phyloP scores from a whole-genome alignment of 2,797 vertebrate genomes.

The Carcharodon carcharias region DNA sequence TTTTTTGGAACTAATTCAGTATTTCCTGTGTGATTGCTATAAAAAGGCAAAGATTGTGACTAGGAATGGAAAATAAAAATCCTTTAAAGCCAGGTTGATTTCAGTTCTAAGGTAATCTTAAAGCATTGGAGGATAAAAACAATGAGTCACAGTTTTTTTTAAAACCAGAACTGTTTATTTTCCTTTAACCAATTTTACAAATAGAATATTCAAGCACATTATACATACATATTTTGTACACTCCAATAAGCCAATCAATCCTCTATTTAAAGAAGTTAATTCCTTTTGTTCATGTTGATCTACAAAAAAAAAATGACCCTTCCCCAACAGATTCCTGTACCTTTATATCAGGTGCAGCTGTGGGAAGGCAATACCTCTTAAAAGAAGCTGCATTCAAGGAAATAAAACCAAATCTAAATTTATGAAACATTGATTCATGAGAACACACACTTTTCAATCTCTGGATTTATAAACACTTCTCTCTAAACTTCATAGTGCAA shows the following conservation, averaged over 20 bases:
- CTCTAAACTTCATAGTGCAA: background rate
- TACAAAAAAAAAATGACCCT: background rate
- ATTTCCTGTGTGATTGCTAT: background rate
- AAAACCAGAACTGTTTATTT: background rate
- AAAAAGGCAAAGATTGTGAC: background rate
- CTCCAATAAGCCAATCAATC: background rate
- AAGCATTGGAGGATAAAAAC: background rate
- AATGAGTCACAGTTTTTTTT: background rate
- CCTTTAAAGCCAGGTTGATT: background rate
- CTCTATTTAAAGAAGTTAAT: background rate
- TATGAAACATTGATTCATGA: background rate
- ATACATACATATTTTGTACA: background rate
- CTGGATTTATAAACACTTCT: background rate
- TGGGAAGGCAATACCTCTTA: background rate
- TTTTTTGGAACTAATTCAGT: background rate
- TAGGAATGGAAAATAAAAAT: background rate
- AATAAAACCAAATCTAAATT: constrained; percentile 9
- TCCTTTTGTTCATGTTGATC: background rate
- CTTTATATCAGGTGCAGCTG: background rate
- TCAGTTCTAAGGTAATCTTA: background rate
- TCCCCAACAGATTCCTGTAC: background rate
- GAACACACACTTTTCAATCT: background rate
- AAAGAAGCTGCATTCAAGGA: background rate
- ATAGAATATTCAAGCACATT: background rate
- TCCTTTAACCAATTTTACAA: background rate